phyloP scores from a whole-genome alignment of 2,797 vertebrate species.

The Hapalemur alaotrensis region DNA sequence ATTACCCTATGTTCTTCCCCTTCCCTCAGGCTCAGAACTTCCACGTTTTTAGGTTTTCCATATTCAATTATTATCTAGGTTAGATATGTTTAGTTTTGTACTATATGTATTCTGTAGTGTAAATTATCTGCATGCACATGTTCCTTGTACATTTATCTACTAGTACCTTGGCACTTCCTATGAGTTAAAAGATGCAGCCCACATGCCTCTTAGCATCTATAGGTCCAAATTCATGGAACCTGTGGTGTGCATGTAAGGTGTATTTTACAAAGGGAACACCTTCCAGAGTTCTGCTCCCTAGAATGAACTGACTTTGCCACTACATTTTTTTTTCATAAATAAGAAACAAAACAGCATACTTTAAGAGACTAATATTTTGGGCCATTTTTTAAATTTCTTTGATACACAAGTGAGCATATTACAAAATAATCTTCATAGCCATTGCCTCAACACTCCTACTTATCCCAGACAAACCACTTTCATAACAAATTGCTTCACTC shows the following conservation, averaged over 20 bases:
- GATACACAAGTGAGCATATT: not conserved
- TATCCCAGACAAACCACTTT: not conserved
- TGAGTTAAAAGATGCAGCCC: not conserved
- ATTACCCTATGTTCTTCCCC: not conserved
- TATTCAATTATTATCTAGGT: not conserved
- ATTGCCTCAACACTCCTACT: conserved; percentile 4
- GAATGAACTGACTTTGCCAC: not conserved
- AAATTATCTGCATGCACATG: not conserved
- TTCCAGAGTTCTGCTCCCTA: not conserved
- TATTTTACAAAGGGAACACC: not conserved
- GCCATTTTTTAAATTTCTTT: not conserved
- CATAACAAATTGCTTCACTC: conserved; percentile 66
- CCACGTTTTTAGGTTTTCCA: not conserved
- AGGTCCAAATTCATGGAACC: not conserved
- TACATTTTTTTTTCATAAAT: not conserved
- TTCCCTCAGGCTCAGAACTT: not conserved
- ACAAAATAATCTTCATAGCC: conserved; percentile 14
- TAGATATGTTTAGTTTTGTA: not conserved
- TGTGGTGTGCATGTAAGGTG: too few relatives aligned
- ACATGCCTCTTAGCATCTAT: not conserved
- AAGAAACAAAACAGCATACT: conserved; percentile 28
- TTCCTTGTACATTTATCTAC: not conserved
- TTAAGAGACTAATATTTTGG: not conserved
- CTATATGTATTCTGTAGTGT: not conserved
- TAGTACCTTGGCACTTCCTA: not conserved